A percentile compares a stretch with the other conserved stretches of the same genome.
phyloP scores from a whole-genome alignment of 2,113 vertebrate species.

The Saguinus imperator region DNA sequence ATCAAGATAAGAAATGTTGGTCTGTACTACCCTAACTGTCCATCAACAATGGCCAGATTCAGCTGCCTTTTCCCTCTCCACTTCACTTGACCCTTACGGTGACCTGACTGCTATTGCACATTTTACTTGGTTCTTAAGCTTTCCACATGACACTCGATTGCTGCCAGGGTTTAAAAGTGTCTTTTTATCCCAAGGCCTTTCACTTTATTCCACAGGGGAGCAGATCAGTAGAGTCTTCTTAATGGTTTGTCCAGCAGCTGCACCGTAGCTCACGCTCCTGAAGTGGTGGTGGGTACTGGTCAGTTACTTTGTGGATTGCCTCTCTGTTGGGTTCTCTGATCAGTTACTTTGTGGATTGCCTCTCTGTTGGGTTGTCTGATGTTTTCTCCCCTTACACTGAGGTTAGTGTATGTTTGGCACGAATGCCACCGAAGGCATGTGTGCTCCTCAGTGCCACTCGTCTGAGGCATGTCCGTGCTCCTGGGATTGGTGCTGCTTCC shows the following conservation, averaged over 20 bases:
- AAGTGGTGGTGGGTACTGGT: background rate
- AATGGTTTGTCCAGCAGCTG: background rate
- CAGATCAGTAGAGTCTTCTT: background rate
- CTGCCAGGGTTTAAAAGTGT: background rate
- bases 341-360: background rate
- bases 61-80: background rate
- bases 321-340: too few relatives aligned
- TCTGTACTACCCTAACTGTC: background rate
- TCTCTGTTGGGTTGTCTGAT: background rate
- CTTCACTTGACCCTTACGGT: background rate
- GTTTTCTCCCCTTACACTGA: background rate
- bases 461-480: rapidly evolving
- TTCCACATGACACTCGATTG: background rate
- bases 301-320: background rate
- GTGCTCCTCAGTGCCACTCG: background rate
- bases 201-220: background rate
- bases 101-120: too few relatives aligned
- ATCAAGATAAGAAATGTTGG: background rate
- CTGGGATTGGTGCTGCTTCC: background rate
- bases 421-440: rapidly evolving
- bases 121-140: background rate
- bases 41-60: background rate
- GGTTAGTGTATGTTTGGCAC: background rate
- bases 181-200: too few relatives aligned
- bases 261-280: background rate